Conservation (phyloP, 2,113 vertebrate genomes). For the Callaeas wilsoni region DNA sequence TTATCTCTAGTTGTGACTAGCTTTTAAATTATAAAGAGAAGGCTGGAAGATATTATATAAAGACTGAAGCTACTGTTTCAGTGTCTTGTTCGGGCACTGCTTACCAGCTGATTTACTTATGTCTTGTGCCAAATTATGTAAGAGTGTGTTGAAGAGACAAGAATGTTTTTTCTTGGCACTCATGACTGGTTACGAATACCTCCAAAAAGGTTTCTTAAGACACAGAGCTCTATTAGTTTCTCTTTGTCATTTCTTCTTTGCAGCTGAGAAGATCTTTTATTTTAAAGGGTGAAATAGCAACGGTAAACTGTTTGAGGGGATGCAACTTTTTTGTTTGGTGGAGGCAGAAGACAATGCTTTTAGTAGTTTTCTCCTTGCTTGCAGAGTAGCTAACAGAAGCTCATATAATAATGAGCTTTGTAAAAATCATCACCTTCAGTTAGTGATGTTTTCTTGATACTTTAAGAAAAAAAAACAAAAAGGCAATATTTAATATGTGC, state of each 20-base stretch:
- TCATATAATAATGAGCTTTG: neutral
- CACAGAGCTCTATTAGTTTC: neutral
- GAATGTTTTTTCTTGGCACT: neutral
- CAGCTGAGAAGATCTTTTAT: neutral
- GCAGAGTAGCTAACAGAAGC: neutral
- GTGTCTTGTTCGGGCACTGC: neutral
- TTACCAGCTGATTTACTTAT: constrained; percentile 1
- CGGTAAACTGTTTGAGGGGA: neutral
- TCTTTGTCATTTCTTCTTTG: neutral
- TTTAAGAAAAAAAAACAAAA: neutral
- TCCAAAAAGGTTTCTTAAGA: neutral
- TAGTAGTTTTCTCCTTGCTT: neutral
- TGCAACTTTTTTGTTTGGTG: neutral
- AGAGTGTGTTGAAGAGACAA: neutral
- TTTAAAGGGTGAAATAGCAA: neutral
- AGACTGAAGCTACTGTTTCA: neutral
- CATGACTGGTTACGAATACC: neutral
- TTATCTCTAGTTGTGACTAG: neutral
- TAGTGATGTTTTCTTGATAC: neutral
- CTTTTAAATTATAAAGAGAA: constrained; percentile 18
- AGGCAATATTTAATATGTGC: neutral
- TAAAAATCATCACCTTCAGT: neutral
- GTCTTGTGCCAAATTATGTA: neutral
- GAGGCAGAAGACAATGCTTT: neutral
- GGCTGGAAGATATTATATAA: neutral